These are phyloP conservation scores for Ariopsis seemanni DNA, from an alignment of 2,113 vertebrate species.

Conservation along the genomic window DNA sequence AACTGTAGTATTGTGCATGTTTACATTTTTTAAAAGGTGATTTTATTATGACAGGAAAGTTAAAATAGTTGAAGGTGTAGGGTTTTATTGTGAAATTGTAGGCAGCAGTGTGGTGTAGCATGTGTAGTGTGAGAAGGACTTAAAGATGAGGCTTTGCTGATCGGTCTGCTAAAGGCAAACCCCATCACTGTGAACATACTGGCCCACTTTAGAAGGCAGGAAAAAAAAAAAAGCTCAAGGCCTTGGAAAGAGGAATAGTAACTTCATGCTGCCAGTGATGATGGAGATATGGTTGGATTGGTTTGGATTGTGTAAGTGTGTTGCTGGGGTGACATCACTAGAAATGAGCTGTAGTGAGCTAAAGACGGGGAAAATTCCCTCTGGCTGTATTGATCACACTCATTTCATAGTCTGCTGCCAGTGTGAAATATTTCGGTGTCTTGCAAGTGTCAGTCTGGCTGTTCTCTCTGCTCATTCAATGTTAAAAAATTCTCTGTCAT, in stretches of 20 bases:
- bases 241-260: constrained; percentile 9
- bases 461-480: neutral
- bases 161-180: neutral
- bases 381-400: constrained; percentile 8
- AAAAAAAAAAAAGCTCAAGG: neutral
- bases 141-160: constrained; percentile 35
- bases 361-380: constrained; percentile 7
- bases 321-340: constrained; percentile 29
- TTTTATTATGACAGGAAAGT: neutral
- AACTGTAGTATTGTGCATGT: neutral
- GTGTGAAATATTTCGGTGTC: constrained; percentile 5
- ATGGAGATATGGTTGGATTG: neutral
- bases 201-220: constrained; percentile 35
- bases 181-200: constrained; percentile 32
- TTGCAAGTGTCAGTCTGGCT: neutral
- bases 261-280: neutral
- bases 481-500: neutral
- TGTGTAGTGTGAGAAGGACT: neutral
- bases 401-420: constrained; percentile 14
- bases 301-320: neutral
- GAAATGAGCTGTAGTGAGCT: constrained; percentile 1
- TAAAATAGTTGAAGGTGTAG: neutral
- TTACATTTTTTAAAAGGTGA: neutral
- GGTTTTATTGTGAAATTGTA: neutral
- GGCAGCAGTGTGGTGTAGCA: neutral